phyloP scores from a whole-genome alignment of 1,140 invertebrate genomes.

The Kradibia gibbosae region DNA sequence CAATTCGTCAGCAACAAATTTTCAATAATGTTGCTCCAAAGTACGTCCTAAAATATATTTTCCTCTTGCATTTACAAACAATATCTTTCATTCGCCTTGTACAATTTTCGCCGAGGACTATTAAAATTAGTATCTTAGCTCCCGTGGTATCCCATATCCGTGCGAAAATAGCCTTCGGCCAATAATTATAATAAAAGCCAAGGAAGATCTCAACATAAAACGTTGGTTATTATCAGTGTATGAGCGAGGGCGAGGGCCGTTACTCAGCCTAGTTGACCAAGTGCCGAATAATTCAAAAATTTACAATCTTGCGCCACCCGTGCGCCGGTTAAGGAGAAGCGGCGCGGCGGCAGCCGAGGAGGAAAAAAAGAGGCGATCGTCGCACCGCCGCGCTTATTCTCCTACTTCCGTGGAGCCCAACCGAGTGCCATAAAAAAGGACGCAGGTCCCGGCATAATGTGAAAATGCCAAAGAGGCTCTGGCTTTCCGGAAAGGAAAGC shows the following conservation, averaged over 20 bases:
- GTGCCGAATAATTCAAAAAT: not conserved
- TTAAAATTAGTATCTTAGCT: not conserved
- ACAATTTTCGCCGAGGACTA: not conserved
- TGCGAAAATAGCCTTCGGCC: not conserved
- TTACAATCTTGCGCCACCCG: conserved; percentile 14
- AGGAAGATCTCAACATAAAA: not conserved
- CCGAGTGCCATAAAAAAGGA: conserved; percentile 33
- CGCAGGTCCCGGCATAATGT: not conserved
- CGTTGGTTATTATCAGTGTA: not conserved
- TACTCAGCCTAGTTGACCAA: not conserved
- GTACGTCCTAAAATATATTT: not conserved
- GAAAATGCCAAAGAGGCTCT: conserved; percentile 16
- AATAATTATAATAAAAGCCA: not conserved
- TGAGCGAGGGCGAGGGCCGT: too few relatives aligned
- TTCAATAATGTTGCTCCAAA: not conserved
- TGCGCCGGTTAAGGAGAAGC: too few relatives aligned
- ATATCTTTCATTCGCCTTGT: not conserved
- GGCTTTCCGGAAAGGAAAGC: not conserved
- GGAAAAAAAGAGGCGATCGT: not conserved
- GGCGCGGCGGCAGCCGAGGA: too few relatives aligned
- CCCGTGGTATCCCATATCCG: not conserved
- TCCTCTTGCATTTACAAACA: not conserved
- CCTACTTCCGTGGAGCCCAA: not conserved
- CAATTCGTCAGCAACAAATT: not conserved
- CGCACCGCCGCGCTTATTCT: not conserved